Conservation (phyloP, 2,113 vertebrate genomes). For the Podarcis cretensis region DNA sequence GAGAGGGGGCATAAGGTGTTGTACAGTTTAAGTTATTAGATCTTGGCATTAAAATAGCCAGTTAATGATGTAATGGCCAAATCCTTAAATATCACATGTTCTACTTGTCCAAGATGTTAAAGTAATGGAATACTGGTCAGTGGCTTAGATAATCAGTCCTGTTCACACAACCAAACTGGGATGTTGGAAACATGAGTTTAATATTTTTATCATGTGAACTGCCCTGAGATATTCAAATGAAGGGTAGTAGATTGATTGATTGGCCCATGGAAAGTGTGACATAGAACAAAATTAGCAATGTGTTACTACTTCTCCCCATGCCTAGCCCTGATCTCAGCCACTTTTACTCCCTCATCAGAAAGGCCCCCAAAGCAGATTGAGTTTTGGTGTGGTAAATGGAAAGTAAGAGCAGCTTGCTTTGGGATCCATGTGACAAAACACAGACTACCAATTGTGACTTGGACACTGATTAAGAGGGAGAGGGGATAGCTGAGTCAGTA, state of each 20-base stretch:
- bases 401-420: no score
- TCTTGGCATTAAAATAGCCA: slow-evolving; percentile 61
- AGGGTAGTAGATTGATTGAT: no score
- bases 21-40: slow-evolving; percentile 52
- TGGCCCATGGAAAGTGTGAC: background rate
- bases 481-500: background rate
- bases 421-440: no score
- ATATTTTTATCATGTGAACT: background rate
- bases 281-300: background rate
- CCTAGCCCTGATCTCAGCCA: background rate
- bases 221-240: no score
- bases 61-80: slow-evolving; percentile 62
- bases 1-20: slow-evolving; percentile 55
- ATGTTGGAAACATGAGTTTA: background rate
- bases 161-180: background rate
- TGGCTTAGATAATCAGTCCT: background rate
- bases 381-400: background rate
- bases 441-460: background rate
- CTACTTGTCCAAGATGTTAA: slow-evolving; percentile 27
- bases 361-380: background rate
- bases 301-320: background rate
- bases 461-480: background rate
- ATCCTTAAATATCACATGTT: slow-evolving; percentile 33
- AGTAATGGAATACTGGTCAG: background rate
- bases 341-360: background rate